Base-by-base conservation (phyloP, 2,888 invertebrate species). In the Andrena marginata region DNA sequence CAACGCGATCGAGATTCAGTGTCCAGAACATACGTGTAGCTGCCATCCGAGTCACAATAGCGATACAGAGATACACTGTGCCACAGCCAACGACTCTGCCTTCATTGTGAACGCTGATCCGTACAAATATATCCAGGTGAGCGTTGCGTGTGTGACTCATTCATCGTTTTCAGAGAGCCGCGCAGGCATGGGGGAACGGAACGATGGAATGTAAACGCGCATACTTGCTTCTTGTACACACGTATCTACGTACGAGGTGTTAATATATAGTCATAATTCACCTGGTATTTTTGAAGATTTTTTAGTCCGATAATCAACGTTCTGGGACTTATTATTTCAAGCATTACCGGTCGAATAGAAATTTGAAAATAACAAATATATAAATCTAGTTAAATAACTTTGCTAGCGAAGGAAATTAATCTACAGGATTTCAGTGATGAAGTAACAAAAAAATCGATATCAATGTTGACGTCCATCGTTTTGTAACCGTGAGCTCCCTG, bases 31-130 rank as follows among this genome's bases (percentile, higher is more conserved):
- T 0, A 23, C 20, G 16, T 88, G 88, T 23, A 69, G 0, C 2
- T 88, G 89, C 29, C 54, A 79, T 8, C 42, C 20, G 2, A 80
- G 71, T 51, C 70, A 71, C 2, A 60, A 65, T 2, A 78, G 77
- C 0, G 85, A 80, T 16, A 82, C 82, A 49, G 88, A 89, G 70
- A 81, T 91, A n/a, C 56, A 72, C 23, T 92, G 92, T 48, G 48
- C 51, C 0, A 82, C 77, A 1, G 75, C 31, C 2, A 72, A 73
- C 13, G 56, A 86, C 4, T 73, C 85, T 0, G 62, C 73, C 8
- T 86, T 91, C 73, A 59, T 85, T 20, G 82, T 92, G 7, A 78
- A 85, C 6, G 85, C 91, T 33, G 63, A 76, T 6, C 79, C 85
- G 5, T n/a, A 76, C 20, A 33, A 80, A 0, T 87, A 82, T 42